These are phyloP conservation scores for Eristalinus sepulchralis DNA, from an alignment of 2,888 invertebrate genomes.

Conservation along the genomic window DNA sequence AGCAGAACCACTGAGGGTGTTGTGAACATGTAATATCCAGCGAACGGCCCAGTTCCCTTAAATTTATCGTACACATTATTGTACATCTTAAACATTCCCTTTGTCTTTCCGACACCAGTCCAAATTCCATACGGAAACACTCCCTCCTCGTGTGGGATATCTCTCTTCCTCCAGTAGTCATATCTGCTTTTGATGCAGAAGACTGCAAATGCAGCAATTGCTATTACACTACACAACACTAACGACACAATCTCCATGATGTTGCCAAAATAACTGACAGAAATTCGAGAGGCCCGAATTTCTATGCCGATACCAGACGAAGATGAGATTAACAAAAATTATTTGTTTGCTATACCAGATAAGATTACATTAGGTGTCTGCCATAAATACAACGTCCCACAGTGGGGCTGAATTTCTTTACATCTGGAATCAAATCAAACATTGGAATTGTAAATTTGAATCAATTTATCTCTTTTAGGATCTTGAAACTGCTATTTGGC, in stretches of 20 bases:
- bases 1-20: constrained; percentile 75
- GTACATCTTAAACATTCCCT: constrained; percentile 73
- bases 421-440: too few species aligned
- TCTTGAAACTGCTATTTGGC: too few species aligned
- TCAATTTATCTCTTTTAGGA: too few species aligned
- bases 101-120: constrained; percentile 67
- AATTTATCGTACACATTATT: constrained; percentile 74
- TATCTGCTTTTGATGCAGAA: neutral
- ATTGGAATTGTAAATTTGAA: too few species aligned
- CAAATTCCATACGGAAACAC: constrained; percentile 72
- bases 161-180: constrained; percentile 73
- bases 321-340: too few species aligned
- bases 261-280: too few species aligned
- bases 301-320: too few species aligned
- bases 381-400: too few species aligned
- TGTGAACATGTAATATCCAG: constrained; percentile 77
- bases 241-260: neutral
- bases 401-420: too few species aligned
- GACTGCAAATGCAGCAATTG: neutral
- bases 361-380: too few species aligned
- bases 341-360: too few species aligned
- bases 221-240: neutral
- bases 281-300: too few species aligned
- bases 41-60: constrained; percentile 75
- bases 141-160: constrained; percentile 73